phyloP scores from a whole-genome alignment of 2,888 invertebrate genomes.

The Sesia apiformis region DNA sequence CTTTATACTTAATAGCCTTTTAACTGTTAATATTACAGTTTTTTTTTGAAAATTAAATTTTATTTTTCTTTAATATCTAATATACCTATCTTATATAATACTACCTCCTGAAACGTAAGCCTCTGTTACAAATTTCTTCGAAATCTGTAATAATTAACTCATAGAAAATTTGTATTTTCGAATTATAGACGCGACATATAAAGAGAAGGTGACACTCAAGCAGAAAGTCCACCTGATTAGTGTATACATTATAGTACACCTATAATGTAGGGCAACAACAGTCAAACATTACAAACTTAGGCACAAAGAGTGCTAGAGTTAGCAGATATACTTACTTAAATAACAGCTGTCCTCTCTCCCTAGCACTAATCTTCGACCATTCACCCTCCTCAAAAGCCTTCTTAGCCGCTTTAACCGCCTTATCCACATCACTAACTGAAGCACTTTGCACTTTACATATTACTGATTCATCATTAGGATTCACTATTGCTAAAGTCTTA shows the following conservation, averaged over 20 bases:
- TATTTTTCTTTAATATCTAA: too few species aligned
- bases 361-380: conserved; percentile 95
- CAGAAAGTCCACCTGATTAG: too few species aligned
- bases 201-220: too few species aligned
- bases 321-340: conserved; percentile 75
- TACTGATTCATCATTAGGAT: conserved; percentile 89
- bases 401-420: conserved; percentile 90
- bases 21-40: too few species aligned
- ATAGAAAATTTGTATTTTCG: too few species aligned
- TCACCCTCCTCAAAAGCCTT: conserved; percentile 90
- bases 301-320: neutral
- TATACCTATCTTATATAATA: too few species aligned
- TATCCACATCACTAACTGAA: conserved; percentile 86
- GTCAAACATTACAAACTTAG: neutral
- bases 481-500: conserved; percentile 79
- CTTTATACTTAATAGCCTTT: too few species aligned
- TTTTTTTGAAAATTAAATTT: too few species aligned
- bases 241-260: neutral
- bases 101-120: too few species aligned
- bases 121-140: too few species aligned
- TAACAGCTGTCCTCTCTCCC: conserved; percentile 90
- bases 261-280: neutral
- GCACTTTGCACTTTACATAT: conserved; percentile 85
- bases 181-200: too few species aligned
- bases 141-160: too few species aligned